Conservation (phyloP, 2,888 invertebrate genomes). For the Griposia aprilina region DNA sequence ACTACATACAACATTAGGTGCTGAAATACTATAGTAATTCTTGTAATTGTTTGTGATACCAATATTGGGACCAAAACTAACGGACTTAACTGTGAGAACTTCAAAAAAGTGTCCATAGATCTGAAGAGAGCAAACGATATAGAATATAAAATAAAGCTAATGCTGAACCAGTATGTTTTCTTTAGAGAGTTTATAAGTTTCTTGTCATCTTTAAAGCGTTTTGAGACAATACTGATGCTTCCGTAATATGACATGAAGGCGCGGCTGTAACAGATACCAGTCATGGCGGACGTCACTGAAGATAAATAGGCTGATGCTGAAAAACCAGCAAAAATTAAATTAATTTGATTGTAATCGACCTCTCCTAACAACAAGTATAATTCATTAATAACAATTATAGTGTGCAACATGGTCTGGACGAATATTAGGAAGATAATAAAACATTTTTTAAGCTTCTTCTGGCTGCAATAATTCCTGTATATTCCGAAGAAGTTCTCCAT, state of each 20-base stretch:
- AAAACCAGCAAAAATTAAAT: slow-evolving; percentile 13
- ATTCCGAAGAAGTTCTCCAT: slow-evolving; percentile 28
- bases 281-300: neutral
- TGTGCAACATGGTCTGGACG: neutral
- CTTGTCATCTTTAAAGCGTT: slow-evolving; percentile 21
- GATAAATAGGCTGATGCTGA: slow-evolving; percentile 1
- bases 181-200: neutral
- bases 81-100: neutral
- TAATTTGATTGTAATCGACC: neutral
- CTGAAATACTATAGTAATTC: slow-evolving; percentile 10
- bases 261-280: slow-evolving; percentile 8
- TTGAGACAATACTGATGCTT: neutral
- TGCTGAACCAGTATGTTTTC: slow-evolving; percentile 7
- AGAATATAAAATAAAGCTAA: neutral
- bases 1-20: slow-evolving; percentile 15
- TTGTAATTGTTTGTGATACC: neutral
- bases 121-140: slow-evolving; percentile 15
- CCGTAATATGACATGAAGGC: slow-evolving; percentile 22
- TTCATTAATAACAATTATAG: neutral
- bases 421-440: slow-evolving; percentile 11
- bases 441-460: slow-evolving; percentile 13
- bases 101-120: neutral
- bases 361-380: neutral
- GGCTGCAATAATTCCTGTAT: slow-evolving; percentile 22
- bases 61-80: slow-evolving; percentile 5